Evolutionary conservation across 2,113 vertebrate species (phyloP).

Genomic region (Microcebus murinus): DNA sequence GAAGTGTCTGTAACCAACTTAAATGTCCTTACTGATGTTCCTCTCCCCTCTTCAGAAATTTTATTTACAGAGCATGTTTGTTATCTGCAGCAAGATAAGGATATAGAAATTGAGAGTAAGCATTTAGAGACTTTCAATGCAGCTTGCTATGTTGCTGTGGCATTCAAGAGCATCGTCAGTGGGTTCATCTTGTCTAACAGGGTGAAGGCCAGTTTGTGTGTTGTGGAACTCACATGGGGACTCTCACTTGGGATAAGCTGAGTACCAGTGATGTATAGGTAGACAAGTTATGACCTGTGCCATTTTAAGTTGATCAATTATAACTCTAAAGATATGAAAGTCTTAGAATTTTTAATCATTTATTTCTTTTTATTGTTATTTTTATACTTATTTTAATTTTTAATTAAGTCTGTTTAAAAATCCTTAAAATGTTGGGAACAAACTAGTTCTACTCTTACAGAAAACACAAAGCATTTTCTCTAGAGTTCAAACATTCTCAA

Average conservation of each 20-base stretch:
- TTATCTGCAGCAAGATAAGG: neutral
- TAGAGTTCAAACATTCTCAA: neutral
- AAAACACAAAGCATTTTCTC: neutral
- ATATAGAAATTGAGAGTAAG: neutral
- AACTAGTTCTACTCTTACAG: neutral
- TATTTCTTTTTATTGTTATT: neutral
- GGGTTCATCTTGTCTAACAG: neutral
- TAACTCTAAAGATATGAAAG: neutral
- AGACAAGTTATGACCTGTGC: neutral
- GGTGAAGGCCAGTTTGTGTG: neutral
- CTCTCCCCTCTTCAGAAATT: neutral
- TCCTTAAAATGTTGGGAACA: neutral
- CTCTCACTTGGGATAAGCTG: neutral
- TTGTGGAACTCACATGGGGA: neutral
- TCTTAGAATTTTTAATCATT: neutral
- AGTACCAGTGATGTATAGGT: neutral
- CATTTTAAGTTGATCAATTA: neutral
- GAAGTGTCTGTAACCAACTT: neutral
- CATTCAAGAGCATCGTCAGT: neutral
- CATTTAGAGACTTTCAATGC: neutral
- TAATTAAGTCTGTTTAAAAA: neutral
- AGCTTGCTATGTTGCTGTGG: neutral
- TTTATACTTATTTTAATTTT: conserved; percentile 8
- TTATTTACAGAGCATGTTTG: neutral
- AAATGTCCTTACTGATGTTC: neutral